Evolutionary conservation across 2,888 invertebrate genomes (phyloP).

Genomic region (Podotricha telesiphe): DNA sequence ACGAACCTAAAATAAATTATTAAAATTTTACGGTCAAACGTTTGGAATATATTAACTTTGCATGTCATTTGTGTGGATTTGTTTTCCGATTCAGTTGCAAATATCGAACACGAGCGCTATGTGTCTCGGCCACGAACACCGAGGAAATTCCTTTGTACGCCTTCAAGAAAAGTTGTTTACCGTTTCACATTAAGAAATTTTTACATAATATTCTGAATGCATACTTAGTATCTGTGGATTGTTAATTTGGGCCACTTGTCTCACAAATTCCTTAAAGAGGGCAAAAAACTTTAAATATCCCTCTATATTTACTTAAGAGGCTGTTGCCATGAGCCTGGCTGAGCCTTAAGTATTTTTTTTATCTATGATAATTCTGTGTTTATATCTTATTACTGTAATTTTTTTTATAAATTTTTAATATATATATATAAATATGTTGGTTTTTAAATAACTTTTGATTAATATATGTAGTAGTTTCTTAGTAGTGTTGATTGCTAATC

Average conservation of each 20-base stretch:
- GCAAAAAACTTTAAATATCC: constrained; percentile 14
- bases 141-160: constrained; percentile 31
- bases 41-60: constrained; percentile 51
- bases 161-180: constrained; percentile 22
- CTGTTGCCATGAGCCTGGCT: constrained; percentile 12
- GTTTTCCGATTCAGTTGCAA: constrained; percentile 47
- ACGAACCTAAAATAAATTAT: constrained; percentile 76
- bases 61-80: constrained; percentile 46
- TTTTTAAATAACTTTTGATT: constrained; percentile 48
- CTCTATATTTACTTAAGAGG: not conserved
- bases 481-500: constrained; percentile 62
- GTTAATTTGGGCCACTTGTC: constrained; percentile 22
- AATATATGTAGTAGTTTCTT: constrained; percentile 66
- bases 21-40: constrained; percentile 57
- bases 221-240: constrained; percentile 15
- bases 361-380: not conserved
- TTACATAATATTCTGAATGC: constrained; percentile 24
- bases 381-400: too few relatives aligned
- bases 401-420: too few relatives aligned
- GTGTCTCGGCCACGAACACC: constrained; percentile 41
- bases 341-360: not conserved
- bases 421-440: too few relatives aligned
- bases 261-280: constrained; percentile 17
- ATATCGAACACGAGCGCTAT: constrained; percentile 40
- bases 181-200: constrained; percentile 29